Conservation (phyloP, 2,113 vertebrate species). For the Noctilio leporinus region DNA sequence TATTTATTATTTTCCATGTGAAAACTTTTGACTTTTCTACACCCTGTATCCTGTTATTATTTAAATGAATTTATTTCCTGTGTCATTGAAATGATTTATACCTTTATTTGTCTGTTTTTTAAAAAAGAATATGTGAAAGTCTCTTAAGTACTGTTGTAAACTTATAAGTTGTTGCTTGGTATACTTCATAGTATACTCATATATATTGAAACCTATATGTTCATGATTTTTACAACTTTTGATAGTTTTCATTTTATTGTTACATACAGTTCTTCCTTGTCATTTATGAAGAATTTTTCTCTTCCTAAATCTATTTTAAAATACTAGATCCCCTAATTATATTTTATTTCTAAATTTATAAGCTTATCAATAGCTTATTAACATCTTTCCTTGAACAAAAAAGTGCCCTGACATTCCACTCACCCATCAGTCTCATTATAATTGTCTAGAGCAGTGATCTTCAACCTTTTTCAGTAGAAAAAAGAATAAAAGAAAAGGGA, state of each 20-base stretch:
- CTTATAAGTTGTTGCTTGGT: not conserved
- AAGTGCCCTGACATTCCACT: not conserved
- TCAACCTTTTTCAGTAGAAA: not conserved
- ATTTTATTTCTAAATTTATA: not conserved
- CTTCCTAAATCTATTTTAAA: not conserved
- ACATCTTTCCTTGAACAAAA: not conserved
- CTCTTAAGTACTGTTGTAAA: not conserved
- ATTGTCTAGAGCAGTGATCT: not conserved
- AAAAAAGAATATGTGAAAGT: not conserved
- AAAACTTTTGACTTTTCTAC: not conserved
- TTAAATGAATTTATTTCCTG: not conserved
- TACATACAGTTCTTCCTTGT: not conserved
- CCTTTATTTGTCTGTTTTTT: not conserved
- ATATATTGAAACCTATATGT: not conserved
- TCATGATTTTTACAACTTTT: not conserved
- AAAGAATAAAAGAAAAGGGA: too few species aligned
- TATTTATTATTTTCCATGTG: not conserved
- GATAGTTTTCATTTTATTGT: not conserved
- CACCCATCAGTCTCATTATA: not conserved
- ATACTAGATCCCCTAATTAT: not conserved
- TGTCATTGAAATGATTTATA: not conserved
- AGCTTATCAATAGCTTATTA: not conserved
- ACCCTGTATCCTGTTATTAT: too few species aligned
- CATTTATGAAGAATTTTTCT: not conserved
- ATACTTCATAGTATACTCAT: not conserved